These are phyloP conservation scores for Sarcophaga subvicina DNA, from an alignment of 2,888 invertebrate genomes.

Conservation along the genomic window DNA sequence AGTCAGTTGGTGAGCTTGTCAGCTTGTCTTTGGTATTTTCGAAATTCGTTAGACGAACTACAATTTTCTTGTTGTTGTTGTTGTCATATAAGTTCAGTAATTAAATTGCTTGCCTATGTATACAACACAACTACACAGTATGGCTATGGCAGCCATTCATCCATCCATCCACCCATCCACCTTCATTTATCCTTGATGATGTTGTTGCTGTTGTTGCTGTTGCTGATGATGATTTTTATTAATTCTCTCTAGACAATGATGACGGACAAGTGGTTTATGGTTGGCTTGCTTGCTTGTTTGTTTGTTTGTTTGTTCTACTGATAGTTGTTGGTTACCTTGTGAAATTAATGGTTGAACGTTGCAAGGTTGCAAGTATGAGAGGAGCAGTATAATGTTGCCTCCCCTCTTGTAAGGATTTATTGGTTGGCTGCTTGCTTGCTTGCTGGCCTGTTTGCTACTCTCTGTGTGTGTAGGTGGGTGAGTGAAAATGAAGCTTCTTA, in stretches of 20 bases:
- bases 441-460: background rate
- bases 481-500: conserved; percentile 74
- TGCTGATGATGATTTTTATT: conserved; percentile 23
- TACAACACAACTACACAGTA: background rate
- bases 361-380: conserved; percentile 41
- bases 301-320: conserved; percentile 42
- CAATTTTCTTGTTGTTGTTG: conserved; percentile 3
- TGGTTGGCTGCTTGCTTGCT: conserved; percentile 15
- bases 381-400: background rate
- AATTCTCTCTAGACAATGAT: conserved; percentile 65
- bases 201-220: too few relatives aligned
- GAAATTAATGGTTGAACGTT: conserved; percentile 9
- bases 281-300: conserved; percentile 44
- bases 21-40: background rate
- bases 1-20: conserved; percentile 1
- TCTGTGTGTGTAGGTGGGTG: conserved; percentile 32
- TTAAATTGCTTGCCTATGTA: conserved; percentile 37
- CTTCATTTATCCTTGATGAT: conserved; percentile 25
- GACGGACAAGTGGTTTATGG: conserved; percentile 67
- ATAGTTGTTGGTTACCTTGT: conserved; percentile 53
- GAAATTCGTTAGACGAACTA: background rate
- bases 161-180: background rate
- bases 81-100: conserved; percentile 7
- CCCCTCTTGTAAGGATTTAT: conserved; percentile 29
- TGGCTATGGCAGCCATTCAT: background rate